Percentiles rank a stretch among this genome's conserved stretches.
These are phyloP conservation scores for Okapia johnstoni DNA, from an alignment of 2,113 vertebrate species.

Conservation along the genomic window DNA sequence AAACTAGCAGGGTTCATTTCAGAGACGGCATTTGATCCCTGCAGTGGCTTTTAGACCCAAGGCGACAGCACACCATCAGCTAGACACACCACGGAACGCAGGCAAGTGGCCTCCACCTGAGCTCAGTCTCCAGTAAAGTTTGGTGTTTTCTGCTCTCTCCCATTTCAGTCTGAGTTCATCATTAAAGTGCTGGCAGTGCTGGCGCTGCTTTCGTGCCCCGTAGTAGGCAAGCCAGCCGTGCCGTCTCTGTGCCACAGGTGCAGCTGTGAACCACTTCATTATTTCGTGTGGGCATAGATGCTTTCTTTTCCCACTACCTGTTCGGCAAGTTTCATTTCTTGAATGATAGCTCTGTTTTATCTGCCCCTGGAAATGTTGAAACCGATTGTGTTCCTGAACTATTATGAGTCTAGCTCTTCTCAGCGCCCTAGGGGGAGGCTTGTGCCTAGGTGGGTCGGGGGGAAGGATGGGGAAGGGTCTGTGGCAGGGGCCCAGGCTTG, in stretches of 20 bases:
- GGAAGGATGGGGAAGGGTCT: rapidly evolving
- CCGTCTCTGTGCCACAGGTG: background rate
- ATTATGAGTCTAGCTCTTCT: rapidly evolving
- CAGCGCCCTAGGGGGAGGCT: rapidly evolving
- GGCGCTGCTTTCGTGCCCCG: rapidly evolving
- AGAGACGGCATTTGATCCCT: background rate
- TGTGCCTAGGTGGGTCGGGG: background rate
- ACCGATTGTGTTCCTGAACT: background rate
- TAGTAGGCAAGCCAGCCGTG: rapidly evolving
- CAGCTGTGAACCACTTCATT: rapidly evolving
- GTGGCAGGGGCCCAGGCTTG: rapidly evolving
- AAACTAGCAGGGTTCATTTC: background rate
- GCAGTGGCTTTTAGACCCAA: no score
- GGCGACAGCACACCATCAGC: background rate
- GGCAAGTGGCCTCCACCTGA: rapidly evolving
- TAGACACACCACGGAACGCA: rapidly evolving
- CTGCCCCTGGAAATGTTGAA: background rate
- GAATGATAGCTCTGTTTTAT: background rate
- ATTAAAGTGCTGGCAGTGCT: background rate
- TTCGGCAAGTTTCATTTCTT: background rate
- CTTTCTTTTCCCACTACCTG: background rate
- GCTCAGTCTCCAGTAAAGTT: rapidly evolving
- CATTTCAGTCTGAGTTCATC: background rate
- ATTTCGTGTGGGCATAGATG: background rate
- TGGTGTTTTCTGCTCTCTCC: background rate